Conservation (phyloP, 2,888 invertebrate species). For the Diplazon laetatorius region DNA sequence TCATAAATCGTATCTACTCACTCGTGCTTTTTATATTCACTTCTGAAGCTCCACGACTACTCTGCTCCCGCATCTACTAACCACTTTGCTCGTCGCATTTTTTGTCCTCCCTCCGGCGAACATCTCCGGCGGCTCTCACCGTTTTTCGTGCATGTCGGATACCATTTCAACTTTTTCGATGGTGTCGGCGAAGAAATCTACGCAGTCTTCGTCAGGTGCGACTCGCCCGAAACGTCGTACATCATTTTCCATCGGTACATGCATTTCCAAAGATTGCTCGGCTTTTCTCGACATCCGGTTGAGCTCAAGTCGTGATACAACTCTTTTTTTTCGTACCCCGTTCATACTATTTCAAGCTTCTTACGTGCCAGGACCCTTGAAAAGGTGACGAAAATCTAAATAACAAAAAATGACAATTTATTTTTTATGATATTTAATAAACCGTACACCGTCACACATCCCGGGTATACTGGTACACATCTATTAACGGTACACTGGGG, state of each 20-base stretch:
- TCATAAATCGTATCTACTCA: conserved; percentile 57
- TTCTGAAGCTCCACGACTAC: conserved; percentile 1
- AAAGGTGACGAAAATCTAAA: neutral
- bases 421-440: too few species aligned
- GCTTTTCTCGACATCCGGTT: conserved; percentile 49
- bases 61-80: conserved; percentile 31
- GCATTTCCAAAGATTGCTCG: conserved; percentile 34
- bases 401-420: too few species aligned
- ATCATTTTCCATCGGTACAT: conserved; percentile 46
- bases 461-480: too few species aligned
- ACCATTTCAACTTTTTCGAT: conserved; percentile 21
- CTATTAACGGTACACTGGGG: too few species aligned
- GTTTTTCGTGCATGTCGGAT: conserved; percentile 1
- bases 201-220: conserved; percentile 58
- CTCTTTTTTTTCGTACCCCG: conserved; percentile 10
- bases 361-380: conserved; percentile 2
- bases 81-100: conserved; percentile 38
- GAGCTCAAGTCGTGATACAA: conserved; percentile 15
- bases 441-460: too few species aligned
- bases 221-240: conserved; percentile 25
- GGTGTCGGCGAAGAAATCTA: conserved; percentile 37
- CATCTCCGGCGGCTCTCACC: neutral
- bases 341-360: neutral
- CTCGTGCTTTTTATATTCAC: conserved; percentile 39
- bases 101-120: conserved; percentile 4